A percentile compares a stretch with the other conserved stretches of the same genome.
Evolutionary conservation across 2,797 vertebrate species (phyloP).

Genomic region (Harpagifer antarcticus): DNA sequence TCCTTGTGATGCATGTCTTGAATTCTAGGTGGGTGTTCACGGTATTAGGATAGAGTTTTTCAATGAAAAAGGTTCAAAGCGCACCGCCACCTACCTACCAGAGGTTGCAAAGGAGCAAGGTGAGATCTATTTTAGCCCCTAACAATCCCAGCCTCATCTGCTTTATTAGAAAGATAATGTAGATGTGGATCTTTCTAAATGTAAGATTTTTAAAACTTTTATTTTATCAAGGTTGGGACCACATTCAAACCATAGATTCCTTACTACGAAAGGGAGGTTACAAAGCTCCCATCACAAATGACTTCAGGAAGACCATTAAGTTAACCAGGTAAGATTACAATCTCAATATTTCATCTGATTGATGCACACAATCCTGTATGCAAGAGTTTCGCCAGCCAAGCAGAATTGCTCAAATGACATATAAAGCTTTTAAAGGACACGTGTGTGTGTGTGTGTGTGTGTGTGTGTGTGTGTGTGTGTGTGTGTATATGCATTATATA

Average conservation of each 20-base stretch:
- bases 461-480: not conserved
- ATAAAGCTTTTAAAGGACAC: not conserved
- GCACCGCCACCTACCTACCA: slow-evolving; percentile 99
- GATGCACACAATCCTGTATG: not conserved
- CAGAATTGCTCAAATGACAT: not conserved
- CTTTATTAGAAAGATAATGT: not conserved
- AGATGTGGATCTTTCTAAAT: not conserved
- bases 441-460: not conserved
- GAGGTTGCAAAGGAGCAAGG: slow-evolving; percentile 99
- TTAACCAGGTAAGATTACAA: slow-evolving; percentile 93
- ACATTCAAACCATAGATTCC: slow-evolving; percentile 99
- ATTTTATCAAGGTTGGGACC: slow-evolving; percentile 94
- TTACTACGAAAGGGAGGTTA: slow-evolving; percentile 99
- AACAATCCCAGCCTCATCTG: not conserved
- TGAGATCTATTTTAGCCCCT: slow-evolving; percentile 75
- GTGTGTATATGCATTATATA: not conserved
- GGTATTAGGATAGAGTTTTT: slow-evolving; percentile 99
- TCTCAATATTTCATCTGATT: not conserved
- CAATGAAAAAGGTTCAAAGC: slow-evolving; percentile 99
- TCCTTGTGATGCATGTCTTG: slow-evolving; percentile 19
- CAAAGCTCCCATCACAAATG: slow-evolving; percentile 99
- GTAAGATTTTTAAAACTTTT: slow-evolving; percentile 15
- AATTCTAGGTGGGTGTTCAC: slow-evolving; percentile 97
- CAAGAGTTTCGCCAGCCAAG: not conserved
- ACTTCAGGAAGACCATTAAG: slow-evolving; percentile 99